phyloP scores from a whole-genome alignment of 2,113 vertebrate genomes.

The Charina bottae region DNA sequence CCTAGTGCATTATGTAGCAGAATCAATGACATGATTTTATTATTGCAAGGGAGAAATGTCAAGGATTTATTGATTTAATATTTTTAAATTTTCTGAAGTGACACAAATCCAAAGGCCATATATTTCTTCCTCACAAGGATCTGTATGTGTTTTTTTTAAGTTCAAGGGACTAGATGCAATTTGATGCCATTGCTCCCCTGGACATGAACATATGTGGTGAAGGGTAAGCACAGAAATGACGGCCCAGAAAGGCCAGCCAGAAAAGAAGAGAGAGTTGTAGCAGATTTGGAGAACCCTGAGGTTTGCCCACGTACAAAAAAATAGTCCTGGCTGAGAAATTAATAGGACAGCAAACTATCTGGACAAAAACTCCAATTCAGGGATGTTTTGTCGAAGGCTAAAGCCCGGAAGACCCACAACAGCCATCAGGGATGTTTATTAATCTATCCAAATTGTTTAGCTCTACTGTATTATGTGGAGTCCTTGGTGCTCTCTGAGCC shows the following conservation, averaged over 20 bases:
- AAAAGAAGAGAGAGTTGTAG: background rate
- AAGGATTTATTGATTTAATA: constrained; percentile 19
- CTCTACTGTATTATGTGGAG: background rate
- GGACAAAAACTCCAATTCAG: background rate
- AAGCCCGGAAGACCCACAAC: too few species aligned
- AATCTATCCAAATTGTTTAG: background rate
- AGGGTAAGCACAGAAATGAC: background rate
- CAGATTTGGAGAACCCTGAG: background rate
- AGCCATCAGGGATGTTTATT: background rate
- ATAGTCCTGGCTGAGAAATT: background rate
- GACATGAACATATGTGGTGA: background rate
- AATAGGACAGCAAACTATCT: background rate
- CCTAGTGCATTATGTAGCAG: constrained; percentile 1
- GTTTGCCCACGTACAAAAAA: background rate
- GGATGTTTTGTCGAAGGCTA: too few species aligned
- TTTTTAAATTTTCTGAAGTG: constrained; percentile 34
- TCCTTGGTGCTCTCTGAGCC: too few species aligned
- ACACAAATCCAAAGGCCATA: background rate
- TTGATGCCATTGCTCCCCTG: background rate
- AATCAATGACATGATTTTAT: constrained; percentile 13
- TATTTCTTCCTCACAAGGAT: constrained; percentile 2
- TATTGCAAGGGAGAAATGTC: background rate
- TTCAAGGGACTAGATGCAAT: background rate
- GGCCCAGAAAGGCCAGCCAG: too few species aligned
- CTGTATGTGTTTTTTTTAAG: background rate